Evolutionary conservation across 2,888 invertebrate genomes (phyloP).

Genomic region (Watsonalla binaria): DNA sequence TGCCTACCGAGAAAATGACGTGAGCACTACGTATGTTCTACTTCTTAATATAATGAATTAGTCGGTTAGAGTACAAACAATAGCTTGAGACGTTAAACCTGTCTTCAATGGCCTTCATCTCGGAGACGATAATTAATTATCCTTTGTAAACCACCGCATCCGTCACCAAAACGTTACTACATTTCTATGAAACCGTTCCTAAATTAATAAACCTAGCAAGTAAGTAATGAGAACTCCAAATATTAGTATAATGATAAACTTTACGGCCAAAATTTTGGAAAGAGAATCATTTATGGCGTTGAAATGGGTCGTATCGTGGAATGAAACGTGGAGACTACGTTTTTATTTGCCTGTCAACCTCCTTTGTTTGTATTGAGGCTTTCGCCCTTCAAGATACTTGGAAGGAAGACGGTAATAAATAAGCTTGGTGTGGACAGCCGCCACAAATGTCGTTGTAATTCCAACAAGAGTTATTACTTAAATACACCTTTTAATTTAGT

Average conservation of each 20-base stretch:
- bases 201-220: slow-evolving; percentile 24
- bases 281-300: slow-evolving; percentile 55
- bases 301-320: slow-evolving; percentile 61
- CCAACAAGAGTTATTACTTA: slow-evolving; percentile 22
- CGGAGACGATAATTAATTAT: slow-evolving; percentile 23
- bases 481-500: slow-evolving; percentile 29
- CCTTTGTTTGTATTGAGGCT: slow-evolving; percentile 48
- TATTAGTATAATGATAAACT: slow-evolving; percentile 61
- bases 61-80: not conserved
- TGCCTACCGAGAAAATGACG: no score
- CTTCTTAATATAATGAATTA: no score
- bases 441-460: slow-evolving; percentile 33
- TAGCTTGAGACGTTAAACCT: not conserved
- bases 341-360: slow-evolving; percentile 64
- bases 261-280: slow-evolving; percentile 39
- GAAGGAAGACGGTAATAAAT: slow-evolving; percentile 58
- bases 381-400: slow-evolving; percentile 43
- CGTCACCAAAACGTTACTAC: slow-evolving; percentile 12
- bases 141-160: slow-evolving; percentile 25
- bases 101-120: slow-evolving; percentile 5
- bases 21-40: no score
- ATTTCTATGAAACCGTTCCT: slow-evolving; percentile 25
- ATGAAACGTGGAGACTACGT: slow-evolving; percentile 33
- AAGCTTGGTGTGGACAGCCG: slow-evolving; percentile 49
- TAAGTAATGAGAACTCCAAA: slow-evolving; percentile 56